phyloP scores from a whole-genome alignment of 2,888 invertebrate genomes.

The Troides aeacus region DNA sequence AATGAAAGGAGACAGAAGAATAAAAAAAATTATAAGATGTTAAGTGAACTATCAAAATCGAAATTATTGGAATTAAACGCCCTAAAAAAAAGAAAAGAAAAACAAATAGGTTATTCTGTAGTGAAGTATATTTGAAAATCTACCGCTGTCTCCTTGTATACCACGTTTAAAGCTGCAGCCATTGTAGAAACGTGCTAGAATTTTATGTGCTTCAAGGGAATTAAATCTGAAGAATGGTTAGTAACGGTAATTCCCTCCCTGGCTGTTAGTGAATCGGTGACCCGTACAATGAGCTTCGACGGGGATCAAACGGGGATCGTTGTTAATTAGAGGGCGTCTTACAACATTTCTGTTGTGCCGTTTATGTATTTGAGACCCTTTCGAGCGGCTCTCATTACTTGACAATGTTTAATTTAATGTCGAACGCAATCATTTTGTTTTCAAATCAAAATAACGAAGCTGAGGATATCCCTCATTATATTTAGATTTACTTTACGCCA shows the following conservation, averaged over 20 bases:
- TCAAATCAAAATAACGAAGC: not conserved
- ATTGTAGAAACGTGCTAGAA: not conserved
- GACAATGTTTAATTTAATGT: not conserved
- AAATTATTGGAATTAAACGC: no score
- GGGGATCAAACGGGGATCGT: constrained; percentile 26
- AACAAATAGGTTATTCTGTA: no score
- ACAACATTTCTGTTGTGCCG: constrained; percentile 15
- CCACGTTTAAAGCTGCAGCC: constrained; percentile 38
- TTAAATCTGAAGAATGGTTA: constrained; percentile 6
- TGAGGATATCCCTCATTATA: not conserved
- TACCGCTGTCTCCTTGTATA: not conserved
- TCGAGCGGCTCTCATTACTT: not conserved
- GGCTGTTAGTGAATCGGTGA: constrained; percentile 15
- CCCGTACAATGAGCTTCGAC: constrained; percentile 28
- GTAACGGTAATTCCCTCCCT: constrained; percentile 12
- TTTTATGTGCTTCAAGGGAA: constrained; percentile 31
- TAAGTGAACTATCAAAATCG: no score
- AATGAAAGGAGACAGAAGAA: no score
- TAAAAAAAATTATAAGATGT: no score
- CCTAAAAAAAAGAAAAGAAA: no score
- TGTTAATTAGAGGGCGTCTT: constrained; percentile 25
- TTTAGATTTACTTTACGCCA: not conserved
- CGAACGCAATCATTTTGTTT: not conserved
- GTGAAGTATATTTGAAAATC: no score
- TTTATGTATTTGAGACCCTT: constrained; percentile 16